Conservation (phyloP, 2,797 vertebrate genomes). For the Babyrousa celebensis region DNA sequence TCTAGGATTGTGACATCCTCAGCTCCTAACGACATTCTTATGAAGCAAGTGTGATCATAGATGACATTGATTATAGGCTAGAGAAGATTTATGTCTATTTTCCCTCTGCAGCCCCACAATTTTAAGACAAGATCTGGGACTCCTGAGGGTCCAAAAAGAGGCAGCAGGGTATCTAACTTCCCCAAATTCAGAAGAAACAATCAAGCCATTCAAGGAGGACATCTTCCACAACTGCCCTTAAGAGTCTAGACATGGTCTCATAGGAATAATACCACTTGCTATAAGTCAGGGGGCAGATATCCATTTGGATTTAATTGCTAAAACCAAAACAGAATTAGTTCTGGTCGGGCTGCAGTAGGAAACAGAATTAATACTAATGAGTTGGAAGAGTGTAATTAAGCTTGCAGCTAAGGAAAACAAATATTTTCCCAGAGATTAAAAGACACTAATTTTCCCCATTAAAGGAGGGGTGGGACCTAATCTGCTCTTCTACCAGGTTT, state of each 20-base stretch:
- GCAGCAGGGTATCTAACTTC: background rate
- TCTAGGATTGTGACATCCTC: background rate
- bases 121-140: background rate
- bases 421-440: conserved; percentile 38
- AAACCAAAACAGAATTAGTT: conserved; percentile 50
- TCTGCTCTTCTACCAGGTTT: conserved; percentile 32
- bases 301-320: conserved; percentile 65
- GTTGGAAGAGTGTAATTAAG: conserved; percentile 18
- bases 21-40: background rate
- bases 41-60: background rate
- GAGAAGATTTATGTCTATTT: background rate
- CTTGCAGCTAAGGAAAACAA: conserved; percentile 72
- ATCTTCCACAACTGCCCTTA: conserved; percentile 18
- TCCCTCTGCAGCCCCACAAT: background rate
- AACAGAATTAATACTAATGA: conserved; percentile 64
- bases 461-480: background rate
- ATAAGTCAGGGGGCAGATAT: conserved; percentile 22
- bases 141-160: background rate
- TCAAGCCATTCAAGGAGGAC: background rate
- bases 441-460: conserved; percentile 18
- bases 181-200: conserved; percentile 17
- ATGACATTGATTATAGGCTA: background rate
- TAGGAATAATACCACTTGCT: conserved; percentile 9
- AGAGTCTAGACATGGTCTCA: conserved; percentile 59
- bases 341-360: conserved; percentile 54